phyloP scores from a whole-genome alignment of 2,113 vertebrate genomes.

The Malurus cyaneus region DNA sequence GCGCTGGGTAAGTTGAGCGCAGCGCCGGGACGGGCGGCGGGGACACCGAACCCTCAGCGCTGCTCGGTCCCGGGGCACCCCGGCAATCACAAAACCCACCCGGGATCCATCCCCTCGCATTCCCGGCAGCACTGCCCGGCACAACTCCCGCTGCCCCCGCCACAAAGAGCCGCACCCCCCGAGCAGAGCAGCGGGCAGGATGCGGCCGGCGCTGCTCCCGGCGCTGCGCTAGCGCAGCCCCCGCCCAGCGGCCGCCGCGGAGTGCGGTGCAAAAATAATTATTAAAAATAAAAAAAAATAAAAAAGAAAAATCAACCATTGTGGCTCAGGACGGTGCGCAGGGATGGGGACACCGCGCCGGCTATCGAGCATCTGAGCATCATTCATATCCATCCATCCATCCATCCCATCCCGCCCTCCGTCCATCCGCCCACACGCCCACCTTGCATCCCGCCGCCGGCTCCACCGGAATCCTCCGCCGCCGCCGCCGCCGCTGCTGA shows the following conservation, averaged over 20 bases:
- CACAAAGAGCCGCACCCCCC: background rate
- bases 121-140: background rate
- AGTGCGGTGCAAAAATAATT: background rate
- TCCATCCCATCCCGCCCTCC: background rate
- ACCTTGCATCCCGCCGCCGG: constrained; percentile 82
- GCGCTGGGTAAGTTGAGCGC: background rate
- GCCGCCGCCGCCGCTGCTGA: constrained; percentile 15
- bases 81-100: accelerated
- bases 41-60: background rate
- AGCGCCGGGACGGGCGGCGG: background rate
- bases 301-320: background rate
- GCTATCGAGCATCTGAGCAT: background rate
- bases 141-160: background rate
- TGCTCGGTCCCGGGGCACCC: background rate
- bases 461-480: constrained; percentile 43
- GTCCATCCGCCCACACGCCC: background rate
- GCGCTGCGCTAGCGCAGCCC: background rate
- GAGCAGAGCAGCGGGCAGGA: background rate
- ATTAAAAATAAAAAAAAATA: background rate
- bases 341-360: background rate
- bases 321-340: background rate
- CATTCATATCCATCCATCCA: background rate
- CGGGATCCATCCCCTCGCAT: background rate
- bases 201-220: background rate
- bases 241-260: background rate